A percentile compares a stretch with the other conserved stretches of the same genome.
Conservation (phyloP, 2,888 invertebrate species). For the Vanessa cardui region DNA sequence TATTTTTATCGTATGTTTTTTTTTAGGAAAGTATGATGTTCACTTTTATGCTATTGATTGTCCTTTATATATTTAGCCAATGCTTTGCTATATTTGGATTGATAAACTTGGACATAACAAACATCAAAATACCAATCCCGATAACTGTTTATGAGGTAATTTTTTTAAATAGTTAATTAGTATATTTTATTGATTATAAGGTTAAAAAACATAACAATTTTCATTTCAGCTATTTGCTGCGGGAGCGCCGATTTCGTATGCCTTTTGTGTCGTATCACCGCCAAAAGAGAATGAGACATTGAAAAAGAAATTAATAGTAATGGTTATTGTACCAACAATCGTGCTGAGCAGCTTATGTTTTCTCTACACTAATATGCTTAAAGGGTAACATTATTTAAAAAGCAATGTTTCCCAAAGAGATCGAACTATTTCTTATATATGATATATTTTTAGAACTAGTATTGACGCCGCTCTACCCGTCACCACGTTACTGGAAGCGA, state of each 20-base stretch:
- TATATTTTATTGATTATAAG: neutral
- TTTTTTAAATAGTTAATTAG: neutral
- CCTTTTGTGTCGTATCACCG: slow-evolving; percentile 65
- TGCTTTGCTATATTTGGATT: slow-evolving; percentile 76
- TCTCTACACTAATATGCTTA: slow-evolving; percentile 74
- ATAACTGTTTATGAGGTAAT: slow-evolving; percentile 73
- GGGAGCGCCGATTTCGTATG: slow-evolving; percentile 75
- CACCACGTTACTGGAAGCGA: slow-evolving; percentile 82
- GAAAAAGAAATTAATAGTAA: slow-evolving; percentile 64
- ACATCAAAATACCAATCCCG: slow-evolving; percentile 73
- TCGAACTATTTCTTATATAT: neutral
- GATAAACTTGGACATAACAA: slow-evolving; percentile 73
- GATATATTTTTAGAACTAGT: slow-evolving; percentile 67
- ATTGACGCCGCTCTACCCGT: slow-evolving; percentile 83
- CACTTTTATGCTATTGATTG: slow-evolving; percentile 68
- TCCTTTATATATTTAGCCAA: slow-evolving; percentile 75
- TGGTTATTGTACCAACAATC: slow-evolving; percentile 65
- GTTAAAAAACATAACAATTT: neutral
- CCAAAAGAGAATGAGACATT: slow-evolving; percentile 61
- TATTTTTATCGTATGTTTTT: slow-evolving; percentile 2
- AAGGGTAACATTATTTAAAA: slow-evolving; percentile 58
- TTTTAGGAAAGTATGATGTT: slow-evolving; percentile 80
- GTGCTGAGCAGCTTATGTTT: slow-evolving; percentile 70
- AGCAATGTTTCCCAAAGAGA: neutral
- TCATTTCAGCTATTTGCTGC: slow-evolving; percentile 70